Evolutionary conservation across 2,797 vertebrate species (phyloP).

Genomic region (Adelosebastes latens): DNA sequence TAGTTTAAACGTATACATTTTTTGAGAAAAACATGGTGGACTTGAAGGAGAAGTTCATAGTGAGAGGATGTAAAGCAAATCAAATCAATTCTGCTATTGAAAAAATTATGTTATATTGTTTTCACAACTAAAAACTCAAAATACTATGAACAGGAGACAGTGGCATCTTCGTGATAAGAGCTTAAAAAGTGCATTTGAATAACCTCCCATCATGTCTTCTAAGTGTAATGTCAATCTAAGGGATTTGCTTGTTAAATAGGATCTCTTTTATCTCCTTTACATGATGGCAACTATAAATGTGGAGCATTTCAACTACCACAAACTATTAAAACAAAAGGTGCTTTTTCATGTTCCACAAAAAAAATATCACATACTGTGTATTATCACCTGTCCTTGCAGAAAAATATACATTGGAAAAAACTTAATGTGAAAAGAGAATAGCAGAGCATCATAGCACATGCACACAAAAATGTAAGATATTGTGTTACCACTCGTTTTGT

Average conservation of each 20-base stretch:
- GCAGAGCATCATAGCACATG: too few relatives aligned
- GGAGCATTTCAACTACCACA: not conserved
- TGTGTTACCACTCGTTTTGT: not conserved
- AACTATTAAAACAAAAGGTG: not conserved
- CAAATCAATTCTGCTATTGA: not conserved
- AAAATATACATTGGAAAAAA: too few relatives aligned
- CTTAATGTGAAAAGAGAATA: too few relatives aligned
- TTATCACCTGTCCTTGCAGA: not conserved
- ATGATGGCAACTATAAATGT: not conserved
- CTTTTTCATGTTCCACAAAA: not conserved
- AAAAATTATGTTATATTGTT: not conserved
- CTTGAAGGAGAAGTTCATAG: not conserved
- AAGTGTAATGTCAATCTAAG: not conserved
- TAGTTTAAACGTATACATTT: not conserved
- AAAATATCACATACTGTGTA: too few relatives aligned
- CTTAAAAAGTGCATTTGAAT: not conserved
- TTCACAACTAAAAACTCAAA: too few relatives aligned
- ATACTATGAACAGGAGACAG: not conserved
- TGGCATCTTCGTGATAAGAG: rapidly evolving
- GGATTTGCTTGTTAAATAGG: not conserved
- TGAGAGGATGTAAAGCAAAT: too few relatives aligned
- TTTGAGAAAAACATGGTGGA: not conserved
- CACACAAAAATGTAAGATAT: too few relatives aligned
- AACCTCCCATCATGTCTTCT: not conserved
- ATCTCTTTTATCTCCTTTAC: not conserved